These are phyloP conservation scores for Parnassius glacialis DNA, from an alignment of 2,888 invertebrate species.

Conservation along the genomic window DNA sequence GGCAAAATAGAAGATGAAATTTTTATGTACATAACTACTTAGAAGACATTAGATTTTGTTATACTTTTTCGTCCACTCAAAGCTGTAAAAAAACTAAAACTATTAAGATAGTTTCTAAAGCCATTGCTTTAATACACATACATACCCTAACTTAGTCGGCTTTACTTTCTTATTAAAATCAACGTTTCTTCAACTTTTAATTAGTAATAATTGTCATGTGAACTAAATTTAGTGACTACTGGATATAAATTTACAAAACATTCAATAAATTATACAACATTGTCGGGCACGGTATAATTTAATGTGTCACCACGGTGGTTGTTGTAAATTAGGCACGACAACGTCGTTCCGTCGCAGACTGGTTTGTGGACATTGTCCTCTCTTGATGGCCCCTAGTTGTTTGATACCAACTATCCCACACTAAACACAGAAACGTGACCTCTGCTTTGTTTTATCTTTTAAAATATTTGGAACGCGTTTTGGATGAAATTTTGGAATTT, in stretches of 20 bases:
- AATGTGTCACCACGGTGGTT: slow-evolving; percentile 27
- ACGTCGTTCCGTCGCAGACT: slow-evolving; percentile 34
- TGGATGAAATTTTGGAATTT: slow-evolving; percentile 1
- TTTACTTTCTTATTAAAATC: too few species aligned
- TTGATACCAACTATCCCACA: slow-evolving; percentile 48
- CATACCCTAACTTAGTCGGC: too few species aligned
- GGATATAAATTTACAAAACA: slow-evolving; percentile 12
- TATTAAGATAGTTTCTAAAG: too few species aligned
- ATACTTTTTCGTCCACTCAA: too few species aligned
- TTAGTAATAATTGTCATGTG: background rate
- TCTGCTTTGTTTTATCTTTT: slow-evolving; percentile 22
- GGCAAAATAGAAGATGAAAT: too few species aligned
- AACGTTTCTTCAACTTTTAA: too few species aligned
- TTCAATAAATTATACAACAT: slow-evolving; percentile 28
- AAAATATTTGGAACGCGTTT: slow-evolving; percentile 5
- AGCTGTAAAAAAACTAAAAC: too few species aligned
- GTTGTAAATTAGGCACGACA: slow-evolving; percentile 33
- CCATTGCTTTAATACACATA: too few species aligned
- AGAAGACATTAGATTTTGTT: too few species aligned
- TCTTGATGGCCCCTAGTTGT: slow-evolving; percentile 29
- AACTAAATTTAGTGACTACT: slow-evolving; percentile 4
- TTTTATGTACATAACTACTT: too few species aligned
- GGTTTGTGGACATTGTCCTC: slow-evolving; percentile 49
- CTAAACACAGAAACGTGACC: slow-evolving; percentile 31
- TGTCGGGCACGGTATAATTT: slow-evolving; percentile 27